A percentile compares a stretch with the other conserved stretches of the same genome.
phyloP scores from a whole-genome alignment of 2,797 vertebrate species.

The Pantherophis vulpinus region DNA sequence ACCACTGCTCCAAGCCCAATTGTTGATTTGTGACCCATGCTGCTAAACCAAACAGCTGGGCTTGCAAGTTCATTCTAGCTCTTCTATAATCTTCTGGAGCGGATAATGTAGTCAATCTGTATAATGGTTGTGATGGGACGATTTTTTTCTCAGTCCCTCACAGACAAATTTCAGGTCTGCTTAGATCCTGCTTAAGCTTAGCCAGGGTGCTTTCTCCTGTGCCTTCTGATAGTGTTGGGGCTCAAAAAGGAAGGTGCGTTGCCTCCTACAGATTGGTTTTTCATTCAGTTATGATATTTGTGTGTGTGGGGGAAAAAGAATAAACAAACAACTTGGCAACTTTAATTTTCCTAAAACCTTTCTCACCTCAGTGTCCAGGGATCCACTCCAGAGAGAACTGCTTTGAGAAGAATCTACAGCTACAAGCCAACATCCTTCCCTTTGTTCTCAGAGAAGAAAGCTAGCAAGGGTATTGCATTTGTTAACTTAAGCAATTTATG shows the following conservation, averaged over 20 bases:
- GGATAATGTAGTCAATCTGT: neutral
- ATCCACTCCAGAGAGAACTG: neutral
- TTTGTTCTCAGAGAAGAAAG: neutral
- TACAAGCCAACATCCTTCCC: neutral
- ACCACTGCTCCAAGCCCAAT: neutral
- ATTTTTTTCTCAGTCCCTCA: neutral
- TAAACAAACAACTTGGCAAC: neutral
- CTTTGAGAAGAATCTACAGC: neutral
- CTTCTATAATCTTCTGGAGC: neutral
- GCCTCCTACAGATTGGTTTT: neutral
- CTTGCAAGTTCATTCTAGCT: neutral
- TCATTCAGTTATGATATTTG: neutral
- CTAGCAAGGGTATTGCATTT: neutral
- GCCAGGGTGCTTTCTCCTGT: neutral
- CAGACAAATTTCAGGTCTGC: neutral
- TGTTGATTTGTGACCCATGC: neutral
- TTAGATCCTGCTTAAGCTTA: neutral
- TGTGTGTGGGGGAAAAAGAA: no score
- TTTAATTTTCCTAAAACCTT: neutral
- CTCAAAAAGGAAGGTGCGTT: neutral
- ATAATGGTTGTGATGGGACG: neutral
- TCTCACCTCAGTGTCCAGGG: neutral
- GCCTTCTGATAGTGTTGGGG: neutral
- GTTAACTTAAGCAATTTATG: fast-evolving
- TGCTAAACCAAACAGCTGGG: neutral